phyloP scores from a whole-genome alignment of 1,140 invertebrate genomes.

The Trypoxylus dichotomus region DNA sequence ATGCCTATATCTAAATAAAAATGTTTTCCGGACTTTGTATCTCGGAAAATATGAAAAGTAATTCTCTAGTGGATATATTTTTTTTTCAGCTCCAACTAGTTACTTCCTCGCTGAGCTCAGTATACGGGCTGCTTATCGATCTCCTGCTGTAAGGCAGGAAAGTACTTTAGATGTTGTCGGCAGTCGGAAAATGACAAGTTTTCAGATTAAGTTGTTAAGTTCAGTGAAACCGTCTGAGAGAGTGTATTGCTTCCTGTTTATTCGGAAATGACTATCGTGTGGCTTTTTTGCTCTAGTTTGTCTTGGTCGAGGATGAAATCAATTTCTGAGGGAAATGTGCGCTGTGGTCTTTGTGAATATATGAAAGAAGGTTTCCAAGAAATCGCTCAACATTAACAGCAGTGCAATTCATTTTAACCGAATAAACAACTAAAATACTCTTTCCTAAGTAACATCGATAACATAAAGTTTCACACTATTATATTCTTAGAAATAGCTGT shows the following conservation, averaged over 20 bases:
- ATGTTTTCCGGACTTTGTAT: neutral
- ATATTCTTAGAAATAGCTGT: too few relatives aligned
- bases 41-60: constrained; percentile 16
- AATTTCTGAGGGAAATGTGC: neutral
- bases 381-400: neutral
- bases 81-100: neutral
- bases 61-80: constrained; percentile 11
- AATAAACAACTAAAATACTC: too few relatives aligned
- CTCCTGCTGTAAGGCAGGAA: neutral
- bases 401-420: neutral
- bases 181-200: constrained; percentile 23
- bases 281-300: neutral
- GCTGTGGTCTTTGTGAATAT: neutral
- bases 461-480: too few relatives aligned
- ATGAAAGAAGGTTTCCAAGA: neutral
- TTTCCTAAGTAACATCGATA: too few relatives aligned
- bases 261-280: constrained; percentile 14
- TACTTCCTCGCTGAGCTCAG: neutral
- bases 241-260: constrained; percentile 19
- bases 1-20: neutral
- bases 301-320: neutral
- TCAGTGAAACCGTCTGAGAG: constrained; percentile 1
- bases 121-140: neutral
- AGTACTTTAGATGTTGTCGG: constrained; percentile 19
- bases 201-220: constrained; percentile 13